These are phyloP conservation scores for Eristalinus sepulchralis DNA, from an alignment of 2,888 invertebrate species.

Conservation along the genomic window DNA sequence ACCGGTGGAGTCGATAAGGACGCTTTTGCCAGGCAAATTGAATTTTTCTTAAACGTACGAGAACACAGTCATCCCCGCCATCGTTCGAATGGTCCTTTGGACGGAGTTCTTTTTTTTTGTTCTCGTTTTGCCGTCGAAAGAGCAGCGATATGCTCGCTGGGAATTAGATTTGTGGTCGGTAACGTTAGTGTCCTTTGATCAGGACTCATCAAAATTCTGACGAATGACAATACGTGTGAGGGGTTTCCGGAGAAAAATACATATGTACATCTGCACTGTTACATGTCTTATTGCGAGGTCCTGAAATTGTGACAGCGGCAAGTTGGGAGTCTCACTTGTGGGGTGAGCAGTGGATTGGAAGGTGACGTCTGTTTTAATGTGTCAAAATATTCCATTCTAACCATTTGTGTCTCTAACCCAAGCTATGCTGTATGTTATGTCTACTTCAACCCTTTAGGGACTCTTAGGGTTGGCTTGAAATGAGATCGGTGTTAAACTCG, in stretches of 20 bases:
- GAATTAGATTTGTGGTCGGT: slow-evolving; percentile 50
- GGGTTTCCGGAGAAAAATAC: not conserved
- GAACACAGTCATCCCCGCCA: not conserved
- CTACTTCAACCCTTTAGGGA: no score
- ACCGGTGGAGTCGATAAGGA: slow-evolving; percentile 42
- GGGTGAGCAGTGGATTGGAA: no score
- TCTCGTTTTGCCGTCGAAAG: not conserved
- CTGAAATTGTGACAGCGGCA: no score
- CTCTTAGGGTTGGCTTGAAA: no score
- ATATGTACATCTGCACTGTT: no score
- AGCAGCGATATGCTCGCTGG: slow-evolving; percentile 28
- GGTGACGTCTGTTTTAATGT: no score
- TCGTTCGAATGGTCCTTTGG: not conserved
- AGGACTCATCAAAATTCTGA: not conserved
- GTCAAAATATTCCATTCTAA: no score
- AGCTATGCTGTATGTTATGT: no score
- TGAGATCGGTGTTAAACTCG: no score
- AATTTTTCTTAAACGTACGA: slow-evolving; percentile 50
- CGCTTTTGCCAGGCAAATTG: slow-evolving; percentile 34
- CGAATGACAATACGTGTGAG: not conserved
- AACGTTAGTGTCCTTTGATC: slow-evolving; percentile 23
- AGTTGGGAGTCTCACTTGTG: no score
- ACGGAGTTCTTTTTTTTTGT: not conserved
- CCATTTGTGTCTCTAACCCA: no score
- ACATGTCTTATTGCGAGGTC: no score